Conservation (phyloP, 1,140 invertebrate species). For the Cryptotermes secundus region DNA sequence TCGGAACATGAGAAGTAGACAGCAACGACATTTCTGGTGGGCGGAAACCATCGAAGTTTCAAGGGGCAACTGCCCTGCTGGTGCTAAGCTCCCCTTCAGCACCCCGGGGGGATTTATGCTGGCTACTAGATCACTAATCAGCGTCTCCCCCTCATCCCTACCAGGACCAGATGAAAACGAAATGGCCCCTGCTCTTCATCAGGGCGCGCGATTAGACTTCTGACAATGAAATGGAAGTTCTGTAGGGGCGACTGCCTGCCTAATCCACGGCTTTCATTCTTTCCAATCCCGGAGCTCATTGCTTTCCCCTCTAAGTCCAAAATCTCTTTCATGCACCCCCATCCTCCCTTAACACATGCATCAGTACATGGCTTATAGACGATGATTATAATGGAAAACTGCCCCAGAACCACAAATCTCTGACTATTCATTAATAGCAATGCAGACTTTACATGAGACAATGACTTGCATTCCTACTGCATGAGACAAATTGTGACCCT, state of each 20-base stretch:
- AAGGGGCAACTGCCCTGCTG: background rate
- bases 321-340: background rate
- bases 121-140: slow-evolving; percentile 16
- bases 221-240: background rate
- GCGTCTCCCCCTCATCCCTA: background rate
- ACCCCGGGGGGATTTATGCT: slow-evolving; percentile 2
- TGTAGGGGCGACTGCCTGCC: background rate
- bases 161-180: background rate
- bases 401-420: background rate
- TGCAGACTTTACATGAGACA: background rate
- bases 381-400: no score
- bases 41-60: background rate
- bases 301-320: background rate
- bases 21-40: background rate
- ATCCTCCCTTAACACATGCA: background rate
- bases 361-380: background rate
- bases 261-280: background rate
- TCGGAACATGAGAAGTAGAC: background rate
- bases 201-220: background rate
- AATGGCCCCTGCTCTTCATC: background rate
- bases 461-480: background rate
- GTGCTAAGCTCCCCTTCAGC: slow-evolving; percentile 2
- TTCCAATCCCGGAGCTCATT: background rate
- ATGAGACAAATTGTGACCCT: background rate
- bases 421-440: background rate